Conservation (phyloP, 2,888 invertebrate species). For the Ornithoptera alexandrae region DNA sequence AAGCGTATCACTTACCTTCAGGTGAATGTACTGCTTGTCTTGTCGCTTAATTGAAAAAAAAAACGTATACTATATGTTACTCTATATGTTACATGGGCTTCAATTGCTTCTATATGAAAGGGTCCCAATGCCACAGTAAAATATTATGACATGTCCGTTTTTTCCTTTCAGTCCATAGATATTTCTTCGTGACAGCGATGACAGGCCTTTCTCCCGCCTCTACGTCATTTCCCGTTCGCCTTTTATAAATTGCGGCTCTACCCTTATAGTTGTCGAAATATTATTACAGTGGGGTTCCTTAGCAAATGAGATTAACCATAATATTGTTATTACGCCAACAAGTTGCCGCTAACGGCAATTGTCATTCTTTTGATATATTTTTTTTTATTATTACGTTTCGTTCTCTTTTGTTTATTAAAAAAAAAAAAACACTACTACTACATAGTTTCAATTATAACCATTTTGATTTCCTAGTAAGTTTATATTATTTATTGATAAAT, state of each 20-base stretch:
- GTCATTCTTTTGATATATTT: conserved; percentile 41
- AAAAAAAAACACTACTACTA: too few species aligned
- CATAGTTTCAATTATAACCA: too few species aligned
- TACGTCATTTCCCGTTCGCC: conserved; percentile 64
- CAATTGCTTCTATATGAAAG: conserved; percentile 34
- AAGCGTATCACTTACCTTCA: too few species aligned
- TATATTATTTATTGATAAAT: too few species aligned
- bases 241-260: conserved; percentile 69
- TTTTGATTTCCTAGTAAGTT: too few species aligned
- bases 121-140: conserved; percentile 51
- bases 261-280: conserved; percentile 68
- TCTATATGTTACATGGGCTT: background rate
- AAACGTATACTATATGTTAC: background rate
- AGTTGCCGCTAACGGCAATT: conserved; percentile 56
- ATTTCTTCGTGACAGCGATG: conserved; percentile 68
- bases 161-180: conserved; percentile 63
- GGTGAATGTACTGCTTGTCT: too few species aligned
- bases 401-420: background rate
- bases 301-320: conserved; percentile 71
- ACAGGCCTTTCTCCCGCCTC: conserved; percentile 74
- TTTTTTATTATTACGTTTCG: conserved; percentile 23
- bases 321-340: conserved; percentile 68
- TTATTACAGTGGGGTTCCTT: conserved; percentile 64
- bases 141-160: conserved; percentile 69
- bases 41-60: too few species aligned